Evolutionary conservation across 2,888 invertebrate genomes (phyloP).

Genomic region (Hemithea aestivaria): DNA sequence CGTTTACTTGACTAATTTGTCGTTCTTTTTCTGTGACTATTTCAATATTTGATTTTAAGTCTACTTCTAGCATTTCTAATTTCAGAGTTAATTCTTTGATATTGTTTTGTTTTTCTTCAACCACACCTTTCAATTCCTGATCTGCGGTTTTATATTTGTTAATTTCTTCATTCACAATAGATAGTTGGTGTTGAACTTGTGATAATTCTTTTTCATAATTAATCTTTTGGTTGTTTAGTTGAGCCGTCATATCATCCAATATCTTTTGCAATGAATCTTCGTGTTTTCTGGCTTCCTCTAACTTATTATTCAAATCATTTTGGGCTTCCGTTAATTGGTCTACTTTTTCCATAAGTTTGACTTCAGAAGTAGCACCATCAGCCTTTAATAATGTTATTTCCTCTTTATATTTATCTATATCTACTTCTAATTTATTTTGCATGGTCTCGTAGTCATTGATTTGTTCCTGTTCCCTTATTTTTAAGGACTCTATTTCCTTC

Average conservation of each 20-base stretch:
- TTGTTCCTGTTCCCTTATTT: slow-evolving; percentile 60
- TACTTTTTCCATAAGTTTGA: slow-evolving; percentile 71
- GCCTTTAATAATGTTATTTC: slow-evolving; percentile 65
- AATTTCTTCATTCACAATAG: slow-evolving; percentile 44
- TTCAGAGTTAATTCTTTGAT: slow-evolving; percentile 63
- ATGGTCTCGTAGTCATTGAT: slow-evolving; percentile 53
- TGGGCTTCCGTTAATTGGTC: slow-evolving; percentile 71
- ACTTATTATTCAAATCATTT: slow-evolving; percentile 68
- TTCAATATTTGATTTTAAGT: slow-evolving; percentile 67
- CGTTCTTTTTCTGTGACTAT: slow-evolving; percentile 69
- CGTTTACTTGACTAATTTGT: slow-evolving; percentile 59
- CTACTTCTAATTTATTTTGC: slow-evolving; percentile 61
- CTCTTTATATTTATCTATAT: slow-evolving; percentile 69
- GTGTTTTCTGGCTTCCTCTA: slow-evolving; percentile 69
- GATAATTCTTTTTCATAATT: slow-evolving; percentile 60
- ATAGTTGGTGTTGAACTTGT: slow-evolving; percentile 52
- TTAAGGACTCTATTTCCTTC: slow-evolving; percentile 59
- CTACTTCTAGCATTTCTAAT: slow-evolving; percentile 67
- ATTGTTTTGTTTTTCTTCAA: slow-evolving; percentile 59
- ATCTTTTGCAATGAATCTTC: slow-evolving; percentile 71
- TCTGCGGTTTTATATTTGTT: slow-evolving; percentile 51
- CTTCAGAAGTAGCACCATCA: slow-evolving; percentile 64
- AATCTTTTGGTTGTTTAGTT: slow-evolving; percentile 62
- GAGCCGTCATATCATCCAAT: slow-evolving; percentile 63
- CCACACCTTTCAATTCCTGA: slow-evolving; percentile 38